phyloP scores from a whole-genome alignment of 2,113 vertebrate species.

The Aythya baeri region DNA sequence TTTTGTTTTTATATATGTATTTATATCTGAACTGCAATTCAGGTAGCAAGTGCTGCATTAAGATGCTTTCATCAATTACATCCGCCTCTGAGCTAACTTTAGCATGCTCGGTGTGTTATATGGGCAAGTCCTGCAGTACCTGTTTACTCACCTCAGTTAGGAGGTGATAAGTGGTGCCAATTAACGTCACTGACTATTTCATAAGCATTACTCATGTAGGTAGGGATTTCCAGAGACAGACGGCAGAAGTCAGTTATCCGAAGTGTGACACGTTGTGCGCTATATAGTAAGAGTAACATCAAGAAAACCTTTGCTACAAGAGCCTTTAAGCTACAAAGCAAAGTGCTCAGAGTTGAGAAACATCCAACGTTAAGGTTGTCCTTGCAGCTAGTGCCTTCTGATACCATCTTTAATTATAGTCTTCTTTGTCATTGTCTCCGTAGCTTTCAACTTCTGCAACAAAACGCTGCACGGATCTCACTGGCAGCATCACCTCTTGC shows the following conservation, averaged over 20 bases:
- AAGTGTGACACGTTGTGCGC: background rate
- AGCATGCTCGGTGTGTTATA: background rate
- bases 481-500: slow-evolving; percentile 7
- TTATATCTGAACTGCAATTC: background rate
- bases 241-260: background rate
- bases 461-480: background rate
- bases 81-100: background rate
- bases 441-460: slow-evolving; percentile 24
- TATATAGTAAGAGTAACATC: background rate
- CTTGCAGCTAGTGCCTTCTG: slow-evolving; percentile 30
- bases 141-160: background rate
- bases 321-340: background rate
- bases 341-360: background rate
- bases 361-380: background rate
- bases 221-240: background rate
- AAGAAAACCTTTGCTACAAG: background rate
- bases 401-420: slow-evolving; percentile 56
- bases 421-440: background rate
- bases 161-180: background rate
- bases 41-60: background rate
- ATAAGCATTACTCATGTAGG: background rate
- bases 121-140: background rate
- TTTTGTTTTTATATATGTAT: background rate
- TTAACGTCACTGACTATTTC: background rate
- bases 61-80: background rate